Evolutionary conservation across 2,888 invertebrate species (phyloP), one percentile per base, ranked within the genome.

Genomic region (Ypsolopha sequella): DNA sequence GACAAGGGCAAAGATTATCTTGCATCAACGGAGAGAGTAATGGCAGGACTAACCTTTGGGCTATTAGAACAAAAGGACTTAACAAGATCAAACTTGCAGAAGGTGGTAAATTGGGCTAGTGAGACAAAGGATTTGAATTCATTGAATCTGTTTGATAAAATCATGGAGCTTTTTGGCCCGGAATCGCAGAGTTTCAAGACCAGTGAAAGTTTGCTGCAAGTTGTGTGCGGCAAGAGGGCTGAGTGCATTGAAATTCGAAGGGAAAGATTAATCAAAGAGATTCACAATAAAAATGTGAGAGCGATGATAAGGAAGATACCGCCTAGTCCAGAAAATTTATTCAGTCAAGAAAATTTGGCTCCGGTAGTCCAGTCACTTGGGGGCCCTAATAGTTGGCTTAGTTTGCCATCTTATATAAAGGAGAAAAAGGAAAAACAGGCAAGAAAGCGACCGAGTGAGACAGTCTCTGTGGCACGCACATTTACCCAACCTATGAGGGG

Each of bases 1-100:
- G 57, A 55, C 48, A 59, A 53, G 35, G 36, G 24, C 7, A 58
- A 54, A 36, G 61, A 58, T 38, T 61, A 46, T 48, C 41, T 58
- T 10, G 56, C 52, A 6, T 41, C 52, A 1, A 48, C 55, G 3
- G 55, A 55, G 34, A 13, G 36, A 10, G n/a, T 52, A 13, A n/a
- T 56, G 14, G 54, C 54, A n/a, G 55, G 54, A 4, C 7, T 55
- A 2, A 48, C 52, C 7, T 53, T 55, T 53, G 53, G 48, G 8
- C n/a, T 52, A 10, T 35, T 52, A 3, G 41, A 51, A n/a, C 49
- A 52, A 3, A 51, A 41, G 13, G 13, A 48, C 2, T 13, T 45
- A 8, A 38, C 52, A 7, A 44, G 13, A 44, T 6, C 10, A 3
- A 41, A 41, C 11, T 34, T 53, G 8, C 55, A 55, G 34, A 36